Percentiles rank a stretch among this genome's conserved stretches.
phyloP scores from a whole-genome alignment of 1,140 invertebrate species.

The Ostrea edulis region DNA sequence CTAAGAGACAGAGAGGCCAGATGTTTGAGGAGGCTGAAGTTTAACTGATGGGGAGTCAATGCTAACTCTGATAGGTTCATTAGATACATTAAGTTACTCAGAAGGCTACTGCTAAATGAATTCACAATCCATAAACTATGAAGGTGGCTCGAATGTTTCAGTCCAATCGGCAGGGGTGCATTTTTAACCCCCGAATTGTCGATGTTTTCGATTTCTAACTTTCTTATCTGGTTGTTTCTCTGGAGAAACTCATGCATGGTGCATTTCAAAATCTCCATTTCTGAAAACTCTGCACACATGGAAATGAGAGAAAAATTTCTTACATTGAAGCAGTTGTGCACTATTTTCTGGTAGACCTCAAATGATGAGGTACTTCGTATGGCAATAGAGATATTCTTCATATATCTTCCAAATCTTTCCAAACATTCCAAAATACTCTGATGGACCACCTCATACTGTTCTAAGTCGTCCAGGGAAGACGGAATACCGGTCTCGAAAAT shows the following conservation, averaged over 20 bases:
- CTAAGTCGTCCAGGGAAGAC: conserved; percentile 45
- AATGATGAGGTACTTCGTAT: neutral
- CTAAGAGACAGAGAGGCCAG: conserved; percentile 45
- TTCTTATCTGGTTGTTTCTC: conserved; percentile 14
- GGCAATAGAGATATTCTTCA: conserved; percentile 16
- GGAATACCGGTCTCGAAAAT: conserved; percentile 33
- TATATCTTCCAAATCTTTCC: conserved; percentile 39
- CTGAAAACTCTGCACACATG: conserved; percentile 30
- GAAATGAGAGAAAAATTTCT: neutral
- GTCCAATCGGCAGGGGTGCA: conserved; percentile 40
- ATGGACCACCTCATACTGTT: conserved; percentile 14
- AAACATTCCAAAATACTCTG: conserved; percentile 41
- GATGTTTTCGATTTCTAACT: conserved; percentile 34
- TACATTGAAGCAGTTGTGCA: conserved; percentile 28
- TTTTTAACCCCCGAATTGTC: conserved; percentile 23
- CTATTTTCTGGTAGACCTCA: neutral
- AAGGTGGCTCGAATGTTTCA: conserved; percentile 27
- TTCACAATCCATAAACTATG: conserved; percentile 52
- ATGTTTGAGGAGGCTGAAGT: conserved; percentile 50
- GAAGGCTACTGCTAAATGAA: conserved; percentile 46
- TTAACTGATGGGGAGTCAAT: conserved; percentile 53
- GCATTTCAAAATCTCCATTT: conserved; percentile 13
- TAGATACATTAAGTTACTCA: conserved; percentile 53
- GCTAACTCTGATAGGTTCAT: conserved; percentile 49
- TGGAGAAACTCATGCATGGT: conserved; percentile 28